Evolutionary conservation across 2,797 vertebrate species (phyloP).

Genomic region (Sebastiscus tertius): DNA sequence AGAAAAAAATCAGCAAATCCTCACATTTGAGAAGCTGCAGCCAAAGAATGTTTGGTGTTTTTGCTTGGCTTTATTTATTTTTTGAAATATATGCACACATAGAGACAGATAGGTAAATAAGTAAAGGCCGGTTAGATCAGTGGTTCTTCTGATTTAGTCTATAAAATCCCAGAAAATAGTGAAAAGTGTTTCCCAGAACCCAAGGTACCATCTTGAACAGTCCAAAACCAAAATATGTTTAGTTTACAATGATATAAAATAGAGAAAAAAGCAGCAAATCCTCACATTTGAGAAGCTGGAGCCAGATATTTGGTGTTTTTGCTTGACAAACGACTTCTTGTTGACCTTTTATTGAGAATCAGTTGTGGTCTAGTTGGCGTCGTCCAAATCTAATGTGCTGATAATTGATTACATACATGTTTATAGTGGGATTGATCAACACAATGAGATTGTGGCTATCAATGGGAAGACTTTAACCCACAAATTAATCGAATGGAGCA

Average conservation of each 20-base stretch:
- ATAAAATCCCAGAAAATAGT: not conserved
- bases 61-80: not conserved
- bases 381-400: not conserved
- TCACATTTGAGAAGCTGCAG: fast-evolving
- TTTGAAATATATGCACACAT: not conserved
- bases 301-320: not conserved
- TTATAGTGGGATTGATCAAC: not conserved
- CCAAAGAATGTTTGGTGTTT: too few species aligned
- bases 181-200: not conserved
- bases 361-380: not conserved
- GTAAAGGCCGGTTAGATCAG: fast-evolving
- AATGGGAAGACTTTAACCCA: not conserved
- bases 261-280: not conserved
- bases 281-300: not conserved
- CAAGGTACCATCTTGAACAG: not conserved
- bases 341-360: not conserved
- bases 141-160: not conserved
- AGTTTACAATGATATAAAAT: not conserved
- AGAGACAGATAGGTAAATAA: too few species aligned
- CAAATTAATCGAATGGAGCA: too few species aligned
- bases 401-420: not conserved
- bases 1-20: too few species aligned
- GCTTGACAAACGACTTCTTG: not conserved
- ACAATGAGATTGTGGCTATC: fast-evolving
- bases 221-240: not conserved